Evolutionary conservation across 1,140 invertebrate species (phyloP), one percentile per base, ranked within the genome.

Genomic region (Drosophila santomea): DNA sequence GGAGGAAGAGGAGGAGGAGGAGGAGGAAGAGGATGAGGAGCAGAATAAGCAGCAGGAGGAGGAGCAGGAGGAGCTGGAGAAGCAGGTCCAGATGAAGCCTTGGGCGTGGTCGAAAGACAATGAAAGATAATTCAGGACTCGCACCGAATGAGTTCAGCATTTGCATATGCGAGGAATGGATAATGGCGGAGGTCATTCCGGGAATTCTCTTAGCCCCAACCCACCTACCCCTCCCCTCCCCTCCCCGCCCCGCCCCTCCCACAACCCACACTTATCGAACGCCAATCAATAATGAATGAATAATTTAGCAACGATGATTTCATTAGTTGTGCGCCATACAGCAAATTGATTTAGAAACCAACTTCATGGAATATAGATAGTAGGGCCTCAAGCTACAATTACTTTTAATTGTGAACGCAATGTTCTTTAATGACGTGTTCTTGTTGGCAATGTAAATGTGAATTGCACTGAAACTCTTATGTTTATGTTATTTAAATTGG

Each of bases 101-200:
- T 25, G 48, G 78, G 73, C 78, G 61, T 77, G 78, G 73, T 44
- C 57, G 17, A 20, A 57, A 77, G 78, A 81, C 78, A 80, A 80
- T 72, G 60, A 50, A 38, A 32, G 55, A 80, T 72, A 69, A 72
- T 72, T 72, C 56, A 72, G 64, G 38, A 28, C 36, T 71, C 11
- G 20, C 35, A 20, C 67, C 8, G 47, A 60, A 72, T 71, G 45
- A 39, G 39, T 39, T 48, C 36, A 52, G 6, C 28, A 72, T 71
- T 72, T 72, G 51, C 68, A 71, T 71, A 43, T 67, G 50, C 25
- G 35, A 15, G 38, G 12, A 20, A 39, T n/a, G 25, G 25, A 23
- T n/a, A 45, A 20, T 20, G 28, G 15, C 20, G 47, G 56, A 58
- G 39, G 61, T 61, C 56, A 61, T 44, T 23, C 35, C 5, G 17